Evolutionary conservation across 1,140 invertebrate genomes (phyloP).

Genomic region (Penaeus indicus): DNA sequence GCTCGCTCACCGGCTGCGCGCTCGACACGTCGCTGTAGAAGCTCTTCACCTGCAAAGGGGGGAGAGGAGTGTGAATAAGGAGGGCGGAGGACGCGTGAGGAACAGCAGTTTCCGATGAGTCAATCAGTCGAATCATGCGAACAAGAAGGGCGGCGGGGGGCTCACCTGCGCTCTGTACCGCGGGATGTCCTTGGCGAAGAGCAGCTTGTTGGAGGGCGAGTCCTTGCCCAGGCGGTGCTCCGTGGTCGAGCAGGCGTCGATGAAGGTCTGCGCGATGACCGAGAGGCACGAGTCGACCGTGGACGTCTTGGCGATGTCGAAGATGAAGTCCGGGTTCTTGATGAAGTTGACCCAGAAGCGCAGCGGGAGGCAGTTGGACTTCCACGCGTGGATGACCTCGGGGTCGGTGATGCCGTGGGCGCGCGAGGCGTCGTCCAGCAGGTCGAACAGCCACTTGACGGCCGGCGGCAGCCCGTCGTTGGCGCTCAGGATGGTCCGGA

Average conservation of each 20-base stretch:
- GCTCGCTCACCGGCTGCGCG: constrained; percentile 89
- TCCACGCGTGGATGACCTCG: constrained; percentile 96
- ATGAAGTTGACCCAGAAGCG: constrained; percentile 98
- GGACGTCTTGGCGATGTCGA: constrained; percentile 93
- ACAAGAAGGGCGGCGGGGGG: neutral
- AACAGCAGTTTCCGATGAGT: too few species aligned
- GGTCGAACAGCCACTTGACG: constrained; percentile 95
- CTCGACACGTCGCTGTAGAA: constrained; percentile 89
- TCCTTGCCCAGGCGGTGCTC: constrained; percentile 78
- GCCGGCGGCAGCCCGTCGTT: constrained; percentile 91
- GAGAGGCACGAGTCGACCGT: constrained; percentile 93
- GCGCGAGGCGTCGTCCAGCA: constrained; percentile 90
- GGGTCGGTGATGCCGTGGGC: constrained; percentile 85
- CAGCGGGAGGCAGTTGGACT: constrained; percentile 85
- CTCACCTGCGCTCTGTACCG: constrained; percentile 72
- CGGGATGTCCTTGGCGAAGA: constrained; percentile 95
- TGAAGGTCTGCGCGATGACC: constrained; percentile 96
- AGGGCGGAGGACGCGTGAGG: too few species aligned
- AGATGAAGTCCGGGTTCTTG: constrained; percentile 97
- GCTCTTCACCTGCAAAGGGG: constrained; percentile 79
- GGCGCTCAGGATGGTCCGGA: constrained; percentile 88
- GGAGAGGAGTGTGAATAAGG: neutral
- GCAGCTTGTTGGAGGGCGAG: constrained; percentile 93
- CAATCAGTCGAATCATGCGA: neutral
- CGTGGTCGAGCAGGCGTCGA: constrained; percentile 79